A percentile compares a stretch with the other conserved stretches of the same genome.
Conservation (phyloP, 2,888 invertebrate species). For the Peribatodes rhomboidaria region DNA sequence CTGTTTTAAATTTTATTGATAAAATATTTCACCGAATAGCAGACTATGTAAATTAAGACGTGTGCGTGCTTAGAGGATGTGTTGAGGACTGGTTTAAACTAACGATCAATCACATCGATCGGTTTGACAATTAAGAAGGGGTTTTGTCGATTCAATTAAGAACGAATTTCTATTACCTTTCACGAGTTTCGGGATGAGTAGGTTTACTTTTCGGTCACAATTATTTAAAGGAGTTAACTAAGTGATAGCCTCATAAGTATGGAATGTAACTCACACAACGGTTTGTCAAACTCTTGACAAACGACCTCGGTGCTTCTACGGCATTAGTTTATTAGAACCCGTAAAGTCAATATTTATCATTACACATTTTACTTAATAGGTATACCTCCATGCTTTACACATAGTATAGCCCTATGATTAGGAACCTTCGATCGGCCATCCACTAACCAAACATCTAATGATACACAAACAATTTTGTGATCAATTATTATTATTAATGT, state of each 20-base stretch:
- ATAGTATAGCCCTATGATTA: too few relatives aligned
- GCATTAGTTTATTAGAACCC: constrained; percentile 1
- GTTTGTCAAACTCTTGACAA: not conserved
- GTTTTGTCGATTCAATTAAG: not conserved
- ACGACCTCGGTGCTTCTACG: not conserved
- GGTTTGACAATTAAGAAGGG: not conserved
- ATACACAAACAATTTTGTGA: constrained; percentile 43
- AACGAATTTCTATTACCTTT: not conserved
- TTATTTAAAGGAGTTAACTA: not conserved
- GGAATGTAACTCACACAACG: not conserved
- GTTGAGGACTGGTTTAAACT: not conserved
- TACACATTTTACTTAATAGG: constrained; percentile 2
- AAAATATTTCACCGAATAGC: not conserved
- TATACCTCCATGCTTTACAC: not conserved
- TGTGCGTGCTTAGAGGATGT: not conserved
- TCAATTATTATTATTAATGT: not conserved
- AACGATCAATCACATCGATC: not conserved
- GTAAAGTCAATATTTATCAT: constrained; percentile 1
- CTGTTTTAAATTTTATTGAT: not conserved
- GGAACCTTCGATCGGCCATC: not conserved
- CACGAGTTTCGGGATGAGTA: not conserved
- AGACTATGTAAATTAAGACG: not conserved
- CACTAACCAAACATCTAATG: not conserved
- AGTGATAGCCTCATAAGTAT: not conserved
- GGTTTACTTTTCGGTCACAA: not conserved